phyloP scores from a whole-genome alignment of 1,140 invertebrate genomes.

The Halotydeus destructor region DNA sequence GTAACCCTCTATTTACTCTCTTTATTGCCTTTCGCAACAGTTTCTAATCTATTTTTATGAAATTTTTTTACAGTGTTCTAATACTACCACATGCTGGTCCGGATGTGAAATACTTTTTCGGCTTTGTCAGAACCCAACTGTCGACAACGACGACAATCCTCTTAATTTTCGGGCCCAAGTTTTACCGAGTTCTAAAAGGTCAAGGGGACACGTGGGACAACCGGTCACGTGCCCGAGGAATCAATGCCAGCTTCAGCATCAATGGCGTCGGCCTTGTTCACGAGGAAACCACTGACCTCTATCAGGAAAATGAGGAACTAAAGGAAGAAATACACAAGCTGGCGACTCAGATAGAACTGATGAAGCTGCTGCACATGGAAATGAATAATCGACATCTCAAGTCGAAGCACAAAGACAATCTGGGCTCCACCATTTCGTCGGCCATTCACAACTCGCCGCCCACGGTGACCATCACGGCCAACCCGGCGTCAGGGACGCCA shows the following conservation, averaged over 20 bases:
- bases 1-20: no score
- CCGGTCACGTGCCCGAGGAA: constrained; percentile 46
- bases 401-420: constrained; percentile 41
- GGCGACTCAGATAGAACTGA: constrained; percentile 70
- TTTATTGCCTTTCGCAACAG: no score
- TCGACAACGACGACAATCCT: constrained; percentile 62
- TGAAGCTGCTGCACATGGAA: constrained; percentile 80
- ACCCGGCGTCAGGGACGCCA: constrained; percentile 14
- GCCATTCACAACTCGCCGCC: constrained; percentile 31
- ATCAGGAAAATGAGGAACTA: constrained; percentile 69
- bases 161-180: constrained; percentile 61
- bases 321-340: constrained; percentile 77
- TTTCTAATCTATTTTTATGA: no score
- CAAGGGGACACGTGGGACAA: constrained; percentile 69
- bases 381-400: constrained; percentile 68
- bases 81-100: constrained; percentile 62
- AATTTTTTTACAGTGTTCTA: constrained; percentile 39
- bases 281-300: constrained; percentile 53
- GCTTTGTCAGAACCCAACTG: constrained; percentile 61
- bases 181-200: constrained; percentile 46
- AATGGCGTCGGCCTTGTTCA: constrained; percentile 55
- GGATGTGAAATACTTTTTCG: constrained; percentile 65
- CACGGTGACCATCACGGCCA: constrained; percentile 21
- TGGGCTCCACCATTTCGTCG: not conserved
- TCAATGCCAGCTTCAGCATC: constrained; percentile 58